Evolutionary conservation across 2,113 vertebrate species (phyloP), one percentile per base, ranked within the genome.

Genomic region (Sus scrofa): DNA sequence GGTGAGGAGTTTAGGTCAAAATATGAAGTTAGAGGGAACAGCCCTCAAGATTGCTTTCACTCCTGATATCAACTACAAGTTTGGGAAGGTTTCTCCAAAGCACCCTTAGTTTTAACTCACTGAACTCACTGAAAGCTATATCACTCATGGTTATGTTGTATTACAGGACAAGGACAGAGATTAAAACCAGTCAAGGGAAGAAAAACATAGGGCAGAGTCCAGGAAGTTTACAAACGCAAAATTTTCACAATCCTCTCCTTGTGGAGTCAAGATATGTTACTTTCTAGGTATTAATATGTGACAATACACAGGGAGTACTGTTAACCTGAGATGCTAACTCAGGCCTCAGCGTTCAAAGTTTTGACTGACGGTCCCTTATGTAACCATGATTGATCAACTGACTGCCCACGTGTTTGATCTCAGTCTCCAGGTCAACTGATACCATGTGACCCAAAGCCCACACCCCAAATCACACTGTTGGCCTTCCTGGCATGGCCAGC

Each of bases 151-250:
- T 52, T 58, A 70, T 73, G 14, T 34, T 37, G 70, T 89, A 56
- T 27, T 60, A 34, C 3, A 75, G 20, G 34, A 18, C 68, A 93
- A 85, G 3, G 11, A 24, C 67, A 85, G 18, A 60, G 34, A 84
- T 60, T 93, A 91, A 96, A 86, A 39, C 19, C 20, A 70, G 67
- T 52, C 37, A 44, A 95, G 32, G 68, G 44, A 86, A 90, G 44
- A 96, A 70, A 62, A 30, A 7, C 27, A 58, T 63, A 34, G 70
- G 58, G 56, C 26, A 74, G 52, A 87, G 24, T 50, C 19, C 9
- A 75, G 67, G 63, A 91, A 63, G 18, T 0, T 73, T 74, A 24
- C 68, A 88, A 87, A 68, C 4, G 81, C 58, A 77, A 88, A 75
- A 24, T 24, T 50, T 86, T 56, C 67, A 63, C 60, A 30, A n/a